A percentile compares a stretch with the other conserved stretches of the same genome.
These are phyloP conservation scores for Grantiella picta DNA, from an alignment of 2,113 vertebrate species.

Conservation along the genomic window DNA sequence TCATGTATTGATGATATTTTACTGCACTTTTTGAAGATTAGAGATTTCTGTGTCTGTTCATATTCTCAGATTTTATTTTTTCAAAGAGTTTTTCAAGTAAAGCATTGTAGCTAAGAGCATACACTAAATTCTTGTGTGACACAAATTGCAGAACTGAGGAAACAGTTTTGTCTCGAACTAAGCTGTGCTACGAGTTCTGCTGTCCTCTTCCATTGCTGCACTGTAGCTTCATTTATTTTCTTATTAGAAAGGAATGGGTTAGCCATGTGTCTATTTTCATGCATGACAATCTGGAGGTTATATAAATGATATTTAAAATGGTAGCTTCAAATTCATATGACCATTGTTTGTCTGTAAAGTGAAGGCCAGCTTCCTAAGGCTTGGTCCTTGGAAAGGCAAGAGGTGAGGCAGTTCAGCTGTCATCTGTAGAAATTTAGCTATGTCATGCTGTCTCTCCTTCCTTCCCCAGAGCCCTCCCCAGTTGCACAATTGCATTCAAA, in stretches of 20 bases:
- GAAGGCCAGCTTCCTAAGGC: not conserved
- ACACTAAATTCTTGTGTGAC: not conserved
- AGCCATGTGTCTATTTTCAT: not conserved
- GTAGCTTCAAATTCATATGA: not conserved
- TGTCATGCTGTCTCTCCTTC: conserved; percentile 5
- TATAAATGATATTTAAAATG: not conserved
- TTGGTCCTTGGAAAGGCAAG: not conserved
- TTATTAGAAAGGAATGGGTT: not conserved
- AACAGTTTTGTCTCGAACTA: not conserved
- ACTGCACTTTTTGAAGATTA: not conserved
- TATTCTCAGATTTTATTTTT: not conserved
- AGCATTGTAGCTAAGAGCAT: not conserved
- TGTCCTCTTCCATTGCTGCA: not conserved
- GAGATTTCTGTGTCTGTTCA: not conserved
- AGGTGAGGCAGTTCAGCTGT: not conserved
- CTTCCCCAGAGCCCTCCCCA: not conserved
- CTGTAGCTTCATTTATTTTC: not conserved
- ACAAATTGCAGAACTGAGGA: not conserved
- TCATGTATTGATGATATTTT: not conserved
- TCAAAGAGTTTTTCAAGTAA: not conserved
- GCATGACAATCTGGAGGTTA: not conserved
- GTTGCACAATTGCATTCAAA: conserved; percentile 6
- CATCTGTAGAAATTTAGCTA: not conserved
- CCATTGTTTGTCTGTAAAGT: not conserved
- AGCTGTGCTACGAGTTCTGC: not conserved